Evolutionary conservation across 2,113 vertebrate genomes (phyloP).

Genomic region (Chrysemys picta): DNA sequence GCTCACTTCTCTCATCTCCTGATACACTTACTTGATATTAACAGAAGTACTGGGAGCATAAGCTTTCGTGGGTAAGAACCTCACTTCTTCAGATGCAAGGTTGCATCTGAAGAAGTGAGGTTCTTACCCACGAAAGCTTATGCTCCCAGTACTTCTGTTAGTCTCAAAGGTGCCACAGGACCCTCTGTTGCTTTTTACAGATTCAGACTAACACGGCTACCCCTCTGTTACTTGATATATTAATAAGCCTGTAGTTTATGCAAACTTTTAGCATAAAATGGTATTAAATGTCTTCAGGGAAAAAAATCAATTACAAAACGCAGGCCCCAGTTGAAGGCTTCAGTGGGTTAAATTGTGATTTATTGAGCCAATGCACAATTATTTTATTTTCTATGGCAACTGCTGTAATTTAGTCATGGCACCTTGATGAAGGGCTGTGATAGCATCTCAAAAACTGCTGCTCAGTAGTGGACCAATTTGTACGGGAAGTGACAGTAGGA

Average conservation of each 20-base stretch:
- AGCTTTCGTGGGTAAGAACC: too few species aligned
- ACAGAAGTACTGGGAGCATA: too few species aligned
- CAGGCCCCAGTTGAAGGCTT: neutral
- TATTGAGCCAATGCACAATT: neutral
- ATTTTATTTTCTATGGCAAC: neutral
- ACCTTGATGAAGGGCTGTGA: constrained; percentile 5
- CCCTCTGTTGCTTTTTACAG: too few species aligned
- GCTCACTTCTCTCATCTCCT: neutral
- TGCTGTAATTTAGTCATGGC: constrained; percentile 16
- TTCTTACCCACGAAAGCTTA: too few species aligned
- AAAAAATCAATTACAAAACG: neutral
- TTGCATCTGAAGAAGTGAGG: too few species aligned
- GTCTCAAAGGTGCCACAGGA: too few species aligned
- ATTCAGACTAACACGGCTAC: too few species aligned
- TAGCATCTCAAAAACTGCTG: neutral
- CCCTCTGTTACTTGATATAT: neutral
- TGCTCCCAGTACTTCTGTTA: too few species aligned
- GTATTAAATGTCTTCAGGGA: neutral
- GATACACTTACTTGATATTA: neutral
- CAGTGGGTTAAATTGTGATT: neutral
- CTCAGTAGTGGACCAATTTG: neutral
- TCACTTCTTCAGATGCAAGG: too few species aligned
- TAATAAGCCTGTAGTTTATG: neutral
- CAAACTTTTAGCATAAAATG: constrained; percentile 1
- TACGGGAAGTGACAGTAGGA: neutral